Evolutionary conservation across 2,888 invertebrate genomes (phyloP), one percentile per base, ranked within the genome.

Genomic region (Tryphoninae sp.): DNA sequence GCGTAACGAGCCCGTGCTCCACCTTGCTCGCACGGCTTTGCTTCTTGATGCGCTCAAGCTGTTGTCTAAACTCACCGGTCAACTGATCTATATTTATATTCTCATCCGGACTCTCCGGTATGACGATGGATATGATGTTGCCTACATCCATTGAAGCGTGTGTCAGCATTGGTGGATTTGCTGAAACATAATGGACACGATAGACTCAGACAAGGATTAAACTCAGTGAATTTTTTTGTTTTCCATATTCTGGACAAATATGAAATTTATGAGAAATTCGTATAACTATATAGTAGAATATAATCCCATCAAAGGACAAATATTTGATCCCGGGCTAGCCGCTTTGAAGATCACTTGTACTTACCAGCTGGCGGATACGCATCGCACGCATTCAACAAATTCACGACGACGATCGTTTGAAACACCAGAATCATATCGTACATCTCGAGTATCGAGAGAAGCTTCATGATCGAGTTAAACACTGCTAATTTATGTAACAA

Each of bases 71-170:
- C 42, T 85, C 84, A 7, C 76, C 67, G 0, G 84, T 85, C 49
- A 84, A 22, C 49, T 85, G 81, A n/a, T 85, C 82, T 1, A 85
- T 53, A 45, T 85, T 85, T 64, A 85, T 77, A 11, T 81, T 84
- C n/a, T 81, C 77, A 49, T 84, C 80, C 2, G 85, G 80, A 78
- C 78, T 83, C 53, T 84, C 82, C 8, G 85, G 84, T 51, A 85
- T 84, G 13, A 85, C 76, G 51, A 85, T 78, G 4, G 85, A 84
- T 69, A 85, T 85, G 71, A 85, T 82, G 65, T 85, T 83, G 3
- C 85, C 84, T 2, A 82, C 80, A 68, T 84, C 83, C 74, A 83
- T 81, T n/a, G 84, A 84, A 13, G 80, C 72, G 22, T 82, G 82
- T 1, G 74, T 79, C 45, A 78, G 58, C 82, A 80, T 77, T 9